Conservation (phyloP, 2,113 vertebrate genomes). For the Pyxicephalus adspersus region DNA sequence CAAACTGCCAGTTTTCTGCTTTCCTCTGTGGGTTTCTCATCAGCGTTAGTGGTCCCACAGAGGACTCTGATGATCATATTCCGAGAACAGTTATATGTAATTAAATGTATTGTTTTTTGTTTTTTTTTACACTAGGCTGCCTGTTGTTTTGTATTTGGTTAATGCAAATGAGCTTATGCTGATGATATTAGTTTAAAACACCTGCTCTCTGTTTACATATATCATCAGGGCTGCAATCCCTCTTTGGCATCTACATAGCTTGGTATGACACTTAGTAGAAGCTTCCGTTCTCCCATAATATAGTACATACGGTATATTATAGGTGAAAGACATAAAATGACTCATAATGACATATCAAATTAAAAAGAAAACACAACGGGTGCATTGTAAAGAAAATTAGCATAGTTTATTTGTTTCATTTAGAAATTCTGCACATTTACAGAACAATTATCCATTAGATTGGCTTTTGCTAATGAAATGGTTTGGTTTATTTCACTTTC, state of each 20-base stretch:
- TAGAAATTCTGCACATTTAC: too few relatives aligned
- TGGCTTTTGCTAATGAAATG: too few relatives aligned
- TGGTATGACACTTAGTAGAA: conserved; percentile 19
- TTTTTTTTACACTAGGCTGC: conserved; percentile 23
- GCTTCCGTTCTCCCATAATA: not conserved
- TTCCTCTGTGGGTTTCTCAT: not conserved
- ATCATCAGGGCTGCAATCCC: conserved; percentile 31
- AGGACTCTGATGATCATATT: conserved; percentile 9
- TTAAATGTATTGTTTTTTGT: conserved; percentile 39
- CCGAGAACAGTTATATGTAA: conserved; percentile 23
- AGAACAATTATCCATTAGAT: too few relatives aligned
- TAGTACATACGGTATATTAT: not conserved
- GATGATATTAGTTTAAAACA: conserved; percentile 41
- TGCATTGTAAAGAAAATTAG: too few relatives aligned
- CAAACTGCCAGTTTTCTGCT: not conserved
- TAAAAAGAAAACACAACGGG: not conserved
- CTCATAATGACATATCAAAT: not conserved
- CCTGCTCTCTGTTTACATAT: conserved; percentile 38
- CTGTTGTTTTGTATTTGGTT: conserved; percentile 48
- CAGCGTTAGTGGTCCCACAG: conserved; percentile 16
- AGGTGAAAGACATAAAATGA: not conserved
- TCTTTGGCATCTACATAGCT: not conserved
- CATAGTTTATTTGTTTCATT: too few relatives aligned
- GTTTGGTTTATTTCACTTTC: too few relatives aligned
- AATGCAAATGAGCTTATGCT: conserved; percentile 41